Evolutionary conservation across 2,113 vertebrate genomes (phyloP), one percentile per base, ranked within the genome.

Genomic region (Triplophysa rosa): DNA sequence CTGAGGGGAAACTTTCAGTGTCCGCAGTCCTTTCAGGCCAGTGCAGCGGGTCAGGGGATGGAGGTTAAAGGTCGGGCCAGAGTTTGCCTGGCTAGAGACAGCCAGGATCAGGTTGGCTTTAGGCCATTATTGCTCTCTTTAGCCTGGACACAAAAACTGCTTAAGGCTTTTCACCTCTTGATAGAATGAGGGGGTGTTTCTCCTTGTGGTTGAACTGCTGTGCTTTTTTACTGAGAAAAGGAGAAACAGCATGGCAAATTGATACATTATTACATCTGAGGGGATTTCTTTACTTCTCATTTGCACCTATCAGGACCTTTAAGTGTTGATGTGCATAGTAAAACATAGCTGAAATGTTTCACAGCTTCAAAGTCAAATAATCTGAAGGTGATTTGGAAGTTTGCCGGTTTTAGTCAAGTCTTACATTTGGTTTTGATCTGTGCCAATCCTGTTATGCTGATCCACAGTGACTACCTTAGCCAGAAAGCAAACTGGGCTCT

Each of bases 51-150:
- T 97, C 95, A 96, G 90, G 91, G 93, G 94, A 95, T 94, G 94
- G 90, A 45, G 89, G 90, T 92, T 91, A 90, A 92, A 90, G 95
- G 95, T 97, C 95, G 95, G 61, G 86, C 88, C 87, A 82, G 91
- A 95, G 67, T 78, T 92, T 89, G 91, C 88, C 91, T 90, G 90
- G 93, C 93, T 92, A 94, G 93, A 94, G 93, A 92, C 89, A 85
- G 93, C 92, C 91, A 93, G 93, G 93, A 94, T 95, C 91, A 93
- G 91, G 78, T 83, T 90, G 88, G 92, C 95, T 95, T 95, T 95
- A 95, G 94, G 91, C 93, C 92, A 95, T 95, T 96, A 96, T 95
- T 93, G 92, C 92, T 52, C 84, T 93, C 91, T 90, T 93, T 90
- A 88, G 87, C 87, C 90, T 86, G 87, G 87, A 88, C 85, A 89